Evolutionary conservation across 2,113 vertebrate genomes (phyloP).

Genomic region (Thamnophis sirtalis): DNA sequence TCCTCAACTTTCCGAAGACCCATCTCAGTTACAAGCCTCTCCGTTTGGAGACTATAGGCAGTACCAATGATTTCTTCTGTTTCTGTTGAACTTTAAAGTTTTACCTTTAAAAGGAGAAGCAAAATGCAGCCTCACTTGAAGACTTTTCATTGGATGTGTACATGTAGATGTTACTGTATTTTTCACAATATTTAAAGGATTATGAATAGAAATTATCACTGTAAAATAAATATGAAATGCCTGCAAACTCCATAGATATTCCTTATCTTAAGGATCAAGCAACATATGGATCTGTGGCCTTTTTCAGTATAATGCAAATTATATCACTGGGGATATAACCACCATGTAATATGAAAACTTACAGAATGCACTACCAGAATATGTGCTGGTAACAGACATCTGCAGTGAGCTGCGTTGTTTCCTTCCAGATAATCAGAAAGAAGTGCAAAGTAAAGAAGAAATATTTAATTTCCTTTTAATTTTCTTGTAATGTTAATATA

Average conservation of each 20-base stretch:
- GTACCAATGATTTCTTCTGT: constrained; percentile 77
- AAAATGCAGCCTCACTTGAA: neutral
- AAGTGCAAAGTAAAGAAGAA: neutral
- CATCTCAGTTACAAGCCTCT: constrained; percentile 75
- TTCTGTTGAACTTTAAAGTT: neutral
- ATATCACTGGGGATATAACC: neutral
- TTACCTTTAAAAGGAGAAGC: constrained; percentile 18
- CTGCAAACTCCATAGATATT: constrained; percentile 41
- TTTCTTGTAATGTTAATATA: neutral
- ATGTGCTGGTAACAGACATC: neutral
- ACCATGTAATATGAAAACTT: neutral
- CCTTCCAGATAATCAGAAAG: neutral
- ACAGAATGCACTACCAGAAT: neutral
- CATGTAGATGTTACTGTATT: constrained; percentile 42
- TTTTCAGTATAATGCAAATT: constrained; percentile 11
- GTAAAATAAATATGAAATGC: constrained; percentile 33
- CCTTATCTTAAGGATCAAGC: constrained; percentile 42
- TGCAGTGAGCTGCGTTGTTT: neutral
- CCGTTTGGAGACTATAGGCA: constrained; percentile 87
- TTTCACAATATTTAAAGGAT: constrained; percentile 55
- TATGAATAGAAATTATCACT: constrained; percentile 47
- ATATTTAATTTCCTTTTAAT: neutral
- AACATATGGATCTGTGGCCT: constrained; percentile 36
- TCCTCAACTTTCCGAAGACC: constrained; percentile 84
- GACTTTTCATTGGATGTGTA: constrained; percentile 3